Percentiles rank a stretch among this genome's conserved stretches.
Evolutionary conservation across 2,888 invertebrate species (phyloP).

Genomic region (Hecatera dysodea): DNA sequence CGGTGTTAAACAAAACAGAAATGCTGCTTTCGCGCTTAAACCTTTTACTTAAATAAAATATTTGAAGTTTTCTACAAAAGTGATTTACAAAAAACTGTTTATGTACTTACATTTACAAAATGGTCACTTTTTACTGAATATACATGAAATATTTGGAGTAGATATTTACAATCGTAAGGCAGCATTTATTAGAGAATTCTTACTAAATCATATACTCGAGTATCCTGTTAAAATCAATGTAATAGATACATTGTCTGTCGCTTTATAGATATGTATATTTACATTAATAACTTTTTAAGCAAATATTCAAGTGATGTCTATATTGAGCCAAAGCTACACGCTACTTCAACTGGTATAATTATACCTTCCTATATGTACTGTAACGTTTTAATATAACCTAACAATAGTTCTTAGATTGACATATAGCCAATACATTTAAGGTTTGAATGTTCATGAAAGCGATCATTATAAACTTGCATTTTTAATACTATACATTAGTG

Average conservation of each 20-base stretch:
- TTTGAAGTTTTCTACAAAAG: conserved; percentile 49
- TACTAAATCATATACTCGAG: conserved; percentile 52
- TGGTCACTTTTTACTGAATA: conserved; percentile 62
- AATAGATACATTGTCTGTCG: conserved; percentile 63
- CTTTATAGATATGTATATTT: conserved; percentile 68
- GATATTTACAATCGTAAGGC: conserved; percentile 61
- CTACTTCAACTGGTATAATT: conserved; percentile 75
- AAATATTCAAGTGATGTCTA: conserved; percentile 71
- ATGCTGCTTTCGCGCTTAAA: conserved; percentile 67
- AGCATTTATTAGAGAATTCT: conserved; percentile 64
- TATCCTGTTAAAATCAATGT: conserved; percentile 55
- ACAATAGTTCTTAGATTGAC: conserved; percentile 68
- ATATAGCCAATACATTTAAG: conserved; percentile 72
- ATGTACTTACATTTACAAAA: conserved; percentile 63
- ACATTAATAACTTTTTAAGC: conserved; percentile 59
- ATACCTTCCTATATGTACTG: conserved; percentile 67
- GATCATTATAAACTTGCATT: conserved; percentile 68
- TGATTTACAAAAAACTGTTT: conserved; percentile 57
- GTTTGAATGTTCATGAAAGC: conserved; percentile 70
- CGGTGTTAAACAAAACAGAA: conserved; percentile 49
- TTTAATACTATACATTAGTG: conserved; percentile 71
- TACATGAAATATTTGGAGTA: conserved; percentile 63
- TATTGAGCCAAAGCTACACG: conserved; percentile 81
- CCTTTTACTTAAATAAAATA: conserved; percentile 41
- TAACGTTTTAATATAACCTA: conserved; percentile 70